A percentile compares a stretch with the other conserved stretches of the same genome.
Evolutionary conservation across 1,140 invertebrate genomes (phyloP).

Genomic region (Drosophila nasuta): DNA sequence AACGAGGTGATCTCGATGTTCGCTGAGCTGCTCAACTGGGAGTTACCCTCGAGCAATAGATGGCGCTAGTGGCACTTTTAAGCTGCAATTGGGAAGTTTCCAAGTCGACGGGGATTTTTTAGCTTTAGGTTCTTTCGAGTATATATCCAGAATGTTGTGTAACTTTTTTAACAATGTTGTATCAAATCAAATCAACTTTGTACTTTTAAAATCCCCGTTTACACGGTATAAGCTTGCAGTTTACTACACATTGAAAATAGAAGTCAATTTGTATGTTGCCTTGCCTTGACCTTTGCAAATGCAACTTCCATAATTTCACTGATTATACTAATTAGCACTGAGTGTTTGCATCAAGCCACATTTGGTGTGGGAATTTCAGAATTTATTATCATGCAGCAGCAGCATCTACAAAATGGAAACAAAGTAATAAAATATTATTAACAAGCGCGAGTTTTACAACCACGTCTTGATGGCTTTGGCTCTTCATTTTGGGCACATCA

Average conservation of each 20-base stretch:
- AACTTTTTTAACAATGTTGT: no score
- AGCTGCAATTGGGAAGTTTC: background rate
- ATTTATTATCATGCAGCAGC: conserved; percentile 24
- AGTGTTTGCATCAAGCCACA: conserved; percentile 7
- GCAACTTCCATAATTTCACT: conserved; percentile 21
- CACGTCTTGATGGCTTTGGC: background rate
- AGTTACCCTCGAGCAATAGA: background rate
- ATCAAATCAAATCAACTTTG: no score
- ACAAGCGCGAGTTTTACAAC: conserved; percentile 25
- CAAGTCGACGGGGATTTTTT: no score
- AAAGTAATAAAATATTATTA: conserved; percentile 30
- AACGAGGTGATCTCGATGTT: background rate
- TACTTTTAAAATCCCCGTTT: no score
- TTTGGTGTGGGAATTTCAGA: conserved; percentile 24
- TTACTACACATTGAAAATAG: background rate
- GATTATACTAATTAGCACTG: background rate
- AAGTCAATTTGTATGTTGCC: conserved; percentile 1
- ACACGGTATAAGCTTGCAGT: background rate
- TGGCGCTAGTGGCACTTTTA: background rate
- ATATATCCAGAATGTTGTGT: no score
- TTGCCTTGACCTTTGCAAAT: conserved; percentile 53
- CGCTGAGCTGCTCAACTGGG: background rate
- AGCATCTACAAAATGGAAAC: conserved; percentile 19
- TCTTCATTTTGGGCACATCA: conserved; percentile 13
- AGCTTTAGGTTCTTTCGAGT: no score